A percentile compares a stretch with the other conserved stretches of the same genome.
Evolutionary conservation across 2,888 invertebrate genomes (phyloP).

Genomic region (Zootermopsis nevadensis): DNA sequence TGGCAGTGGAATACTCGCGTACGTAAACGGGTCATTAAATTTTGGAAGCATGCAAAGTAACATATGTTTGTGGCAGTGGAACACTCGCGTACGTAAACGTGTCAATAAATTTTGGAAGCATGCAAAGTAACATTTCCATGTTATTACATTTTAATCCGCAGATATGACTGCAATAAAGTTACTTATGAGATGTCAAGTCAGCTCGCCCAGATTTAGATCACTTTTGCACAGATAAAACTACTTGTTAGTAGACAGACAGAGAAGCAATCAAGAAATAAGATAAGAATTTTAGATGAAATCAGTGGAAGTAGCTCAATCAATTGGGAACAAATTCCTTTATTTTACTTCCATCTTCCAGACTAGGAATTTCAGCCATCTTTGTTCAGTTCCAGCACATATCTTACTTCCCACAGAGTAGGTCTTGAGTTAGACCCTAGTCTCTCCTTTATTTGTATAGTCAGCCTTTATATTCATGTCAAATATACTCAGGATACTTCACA

Average conservation of each 20-base stretch:
- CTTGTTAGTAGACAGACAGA: not conserved
- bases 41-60: no score
- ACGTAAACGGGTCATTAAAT: no score
- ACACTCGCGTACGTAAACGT: no score
- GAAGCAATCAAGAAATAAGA: constrained; percentile 1
- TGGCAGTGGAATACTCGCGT: no score
- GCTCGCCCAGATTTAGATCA: not conserved
- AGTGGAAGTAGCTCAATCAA: constrained; percentile 14
- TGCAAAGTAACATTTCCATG: no score
- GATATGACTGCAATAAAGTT: no score
- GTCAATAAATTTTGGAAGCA: no score
- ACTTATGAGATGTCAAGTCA: no score
- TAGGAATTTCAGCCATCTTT: not conserved
- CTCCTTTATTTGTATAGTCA: not conserved
- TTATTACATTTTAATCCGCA: no score
- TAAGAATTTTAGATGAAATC: constrained; percentile 28
- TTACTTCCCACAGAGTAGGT: not conserved
- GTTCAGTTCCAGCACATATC: not conserved
- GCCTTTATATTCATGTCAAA: no score
- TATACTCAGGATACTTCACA: no score
- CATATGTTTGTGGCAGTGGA: no score
- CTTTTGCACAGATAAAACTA: not conserved
- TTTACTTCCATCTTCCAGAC: not conserved
- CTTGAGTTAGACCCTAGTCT: not conserved
- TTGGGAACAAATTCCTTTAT: constrained; percentile 22